phyloP scores from a whole-genome alignment of 92 coral and sea anemone genomes.

The Bergia puertoricense region DNA sequence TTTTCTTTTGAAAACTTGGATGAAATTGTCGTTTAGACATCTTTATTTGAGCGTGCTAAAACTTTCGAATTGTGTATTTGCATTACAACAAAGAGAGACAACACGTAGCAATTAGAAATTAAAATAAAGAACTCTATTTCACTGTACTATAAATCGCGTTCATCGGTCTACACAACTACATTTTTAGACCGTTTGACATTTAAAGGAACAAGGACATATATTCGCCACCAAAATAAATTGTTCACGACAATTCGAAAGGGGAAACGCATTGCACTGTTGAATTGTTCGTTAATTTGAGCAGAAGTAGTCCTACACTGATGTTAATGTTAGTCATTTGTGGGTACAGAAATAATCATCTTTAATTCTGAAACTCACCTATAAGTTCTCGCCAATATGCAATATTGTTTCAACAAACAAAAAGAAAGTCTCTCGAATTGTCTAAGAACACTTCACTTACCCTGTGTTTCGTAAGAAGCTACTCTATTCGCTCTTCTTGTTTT shows the following conservation, averaged over 20 bases:
- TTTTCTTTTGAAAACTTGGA: not conserved
- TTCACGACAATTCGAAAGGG: not conserved
- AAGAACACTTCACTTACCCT: slow-evolving; percentile 3
- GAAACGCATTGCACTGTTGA: not conserved
- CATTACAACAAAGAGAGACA: not conserved
- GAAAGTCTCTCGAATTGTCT: not conserved
- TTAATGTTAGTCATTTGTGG: slow-evolving; percentile 2
- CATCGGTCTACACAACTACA: not conserved
- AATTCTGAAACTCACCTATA: not conserved
- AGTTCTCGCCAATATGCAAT: not conserved
- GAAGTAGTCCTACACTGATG: not conserved
- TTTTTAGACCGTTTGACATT: not conserved
- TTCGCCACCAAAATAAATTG: not conserved
- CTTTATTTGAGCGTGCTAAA: not conserved
- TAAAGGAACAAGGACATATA: not conserved
- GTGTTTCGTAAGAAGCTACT: slow-evolving; percentile 26
- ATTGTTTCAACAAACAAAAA: slow-evolving; percentile 10
- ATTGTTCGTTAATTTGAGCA: not conserved
- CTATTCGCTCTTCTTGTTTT: slow-evolving; percentile 29
- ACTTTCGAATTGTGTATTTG: not conserved
- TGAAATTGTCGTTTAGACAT: too few species aligned
- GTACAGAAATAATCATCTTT: not conserved
- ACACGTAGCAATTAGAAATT: not conserved
- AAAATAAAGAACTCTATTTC: not conserved
- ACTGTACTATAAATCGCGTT: not conserved